Evolutionary conservation across 2,888 invertebrate species (phyloP), one percentile per base, ranked within the genome.

Genomic region (Pterostichus niger): DNA sequence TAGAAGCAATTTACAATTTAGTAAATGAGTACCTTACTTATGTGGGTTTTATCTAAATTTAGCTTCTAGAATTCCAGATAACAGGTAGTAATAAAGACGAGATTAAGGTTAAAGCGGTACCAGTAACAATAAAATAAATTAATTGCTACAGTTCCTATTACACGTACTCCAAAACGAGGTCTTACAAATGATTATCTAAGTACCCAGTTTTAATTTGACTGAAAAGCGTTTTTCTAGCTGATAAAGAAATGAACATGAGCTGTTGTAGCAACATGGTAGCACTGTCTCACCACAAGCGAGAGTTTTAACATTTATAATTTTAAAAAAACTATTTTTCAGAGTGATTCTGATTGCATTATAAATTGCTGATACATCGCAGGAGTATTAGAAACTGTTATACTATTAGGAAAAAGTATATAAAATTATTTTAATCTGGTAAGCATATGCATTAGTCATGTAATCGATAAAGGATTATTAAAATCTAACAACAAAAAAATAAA

Each of bases 81-180:
- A 71, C 24, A 71, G 68, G 44, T 17, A 17, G 68, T 17, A 71
- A 71, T 71, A 71, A 71, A 46, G 44, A 11, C 15, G 44, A 71
- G 68, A 71, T 71, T 71, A 71, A 71, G 68, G 68, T 71, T 71
- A 71, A 44, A 71, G 44, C 68, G 68, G 68, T 71, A 71, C 68
- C 68, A 71, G 68, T 71, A 44, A 71, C 68, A 71, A 71, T 71
- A 71, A 71, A 71, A 44, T 71, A 71, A 71, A 44, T 71, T n/a
- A 44, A 71, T 40, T 71, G 44, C 44, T 17, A 71, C 17, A 71
- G 13, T 44, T 44, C 44, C n/a, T 44, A 17, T 40, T 44, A 17
- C 68, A 44, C 68, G 68, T 71, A 71, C 40, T 44, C 68, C 68
- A 17, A 71, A 71, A 40, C 35, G 64, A 68, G 64, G 64, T 68